A percentile compares a stretch with the other conserved stretches of the same genome.
Conservation (phyloP, 2,888 invertebrate species). For the Euplexia lucipara region DNA sequence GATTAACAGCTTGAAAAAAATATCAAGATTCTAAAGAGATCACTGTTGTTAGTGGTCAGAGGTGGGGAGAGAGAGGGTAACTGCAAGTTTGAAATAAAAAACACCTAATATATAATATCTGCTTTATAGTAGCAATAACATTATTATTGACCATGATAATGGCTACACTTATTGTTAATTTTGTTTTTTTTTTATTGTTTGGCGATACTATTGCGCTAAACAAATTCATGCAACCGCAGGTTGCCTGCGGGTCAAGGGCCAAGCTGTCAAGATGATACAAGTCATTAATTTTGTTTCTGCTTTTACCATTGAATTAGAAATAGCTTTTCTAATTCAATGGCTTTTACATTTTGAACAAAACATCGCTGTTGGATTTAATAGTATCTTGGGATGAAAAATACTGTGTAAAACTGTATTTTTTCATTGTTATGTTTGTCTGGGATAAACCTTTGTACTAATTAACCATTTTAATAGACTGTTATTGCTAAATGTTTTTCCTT, state of each 20-base stretch:
- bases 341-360: slow-evolving; percentile 19
- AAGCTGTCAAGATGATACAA: slow-evolving; percentile 38
- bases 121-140: background rate
- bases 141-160: background rate
- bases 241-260: slow-evolving; percentile 52
- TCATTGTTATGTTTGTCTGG: too few relatives aligned
- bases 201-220: slow-evolving; percentile 30
- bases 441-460: too few relatives aligned
- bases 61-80: too few relatives aligned
- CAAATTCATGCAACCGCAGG: slow-evolving; percentile 38
- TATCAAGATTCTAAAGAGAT: slow-evolving; percentile 3
- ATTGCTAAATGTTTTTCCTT: too few relatives aligned
- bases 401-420: too few relatives aligned
- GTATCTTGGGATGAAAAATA: too few relatives aligned
- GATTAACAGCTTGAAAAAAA: slow-evolving; percentile 16
- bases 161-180: background rate
- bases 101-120: too few relatives aligned
- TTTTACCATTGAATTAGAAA: too few relatives aligned
- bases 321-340: too few relatives aligned
- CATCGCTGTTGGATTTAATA: slow-evolving; percentile 1
- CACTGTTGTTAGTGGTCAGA: background rate
- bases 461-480: too few relatives aligned
- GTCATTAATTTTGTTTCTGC: slow-evolving; percentile 38
- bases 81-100: too few relatives aligned
- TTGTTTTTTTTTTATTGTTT: slow-evolving; percentile 15